A percentile compares a stretch with the other conserved stretches of the same genome.
These are phyloP conservation scores for Athene cunicularia DNA, from an alignment of 2,113 vertebrate genomes.

Conservation along the genomic window DNA sequence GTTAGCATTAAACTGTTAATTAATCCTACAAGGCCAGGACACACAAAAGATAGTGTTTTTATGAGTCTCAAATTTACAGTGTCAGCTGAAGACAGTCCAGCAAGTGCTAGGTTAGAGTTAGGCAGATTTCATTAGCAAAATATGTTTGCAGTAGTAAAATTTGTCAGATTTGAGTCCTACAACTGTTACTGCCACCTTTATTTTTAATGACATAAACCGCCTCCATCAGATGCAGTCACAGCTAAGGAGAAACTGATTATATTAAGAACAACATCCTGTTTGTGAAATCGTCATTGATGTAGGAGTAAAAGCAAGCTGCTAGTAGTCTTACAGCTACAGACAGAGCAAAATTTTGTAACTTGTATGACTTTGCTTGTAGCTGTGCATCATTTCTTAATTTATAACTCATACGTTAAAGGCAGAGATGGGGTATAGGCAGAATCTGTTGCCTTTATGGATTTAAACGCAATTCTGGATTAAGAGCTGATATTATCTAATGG, in stretches of 20 bases:
- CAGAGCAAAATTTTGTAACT: background rate
- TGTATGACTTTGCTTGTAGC: background rate
- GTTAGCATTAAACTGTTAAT: background rate
- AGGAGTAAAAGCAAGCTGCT: slow-evolving; percentile 3
- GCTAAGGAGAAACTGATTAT: background rate
- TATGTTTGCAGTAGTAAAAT: background rate
- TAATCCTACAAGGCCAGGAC: background rate
- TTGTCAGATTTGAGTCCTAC: background rate
- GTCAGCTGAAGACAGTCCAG: background rate
- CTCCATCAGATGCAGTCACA: background rate
- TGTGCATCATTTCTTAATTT: background rate
- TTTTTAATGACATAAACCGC: background rate
- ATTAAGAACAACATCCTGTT: background rate
- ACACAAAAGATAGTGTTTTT: background rate
- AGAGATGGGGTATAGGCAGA: background rate
- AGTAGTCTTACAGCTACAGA: background rate
- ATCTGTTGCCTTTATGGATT: background rate
- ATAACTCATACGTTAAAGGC: background rate
- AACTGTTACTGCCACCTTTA: background rate
- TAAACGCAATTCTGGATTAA: background rate
- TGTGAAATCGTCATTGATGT: background rate
- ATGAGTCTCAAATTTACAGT: background rate
- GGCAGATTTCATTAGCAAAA: background rate
- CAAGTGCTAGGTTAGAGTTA: background rate
- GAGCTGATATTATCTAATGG: background rate